Base-by-base conservation (phyloP, 2,797 vertebrate genomes). In the Schizopygopsis malacanthus region DNA sequence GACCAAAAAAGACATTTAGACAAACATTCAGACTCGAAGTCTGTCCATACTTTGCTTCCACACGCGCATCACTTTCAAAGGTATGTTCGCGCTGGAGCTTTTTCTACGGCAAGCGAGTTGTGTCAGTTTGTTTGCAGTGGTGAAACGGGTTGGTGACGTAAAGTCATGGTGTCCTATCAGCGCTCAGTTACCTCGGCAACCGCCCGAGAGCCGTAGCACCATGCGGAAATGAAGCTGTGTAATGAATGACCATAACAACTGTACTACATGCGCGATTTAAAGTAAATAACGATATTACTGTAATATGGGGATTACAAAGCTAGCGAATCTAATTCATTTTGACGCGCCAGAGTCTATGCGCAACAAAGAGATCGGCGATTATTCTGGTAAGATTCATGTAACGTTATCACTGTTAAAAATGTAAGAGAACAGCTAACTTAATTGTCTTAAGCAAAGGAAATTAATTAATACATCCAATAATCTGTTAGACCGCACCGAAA, bases 271-370 rank as follows among this genome's bases (percentile, higher is more conserved):
- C 13, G 4, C 59, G 16, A 52, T 70, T 22, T 61, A 28, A 2
- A 28, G 16, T 67, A 2, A 13, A 39, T 47, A 37, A 39, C 20
- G 3, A 2, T 4, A 25, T 22, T 50, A 11, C 59, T 28, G 18
- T 56, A 75, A 39, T 9, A 96, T 96, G 96, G 96, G 96, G 16
- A 96, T 96, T 86, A 89, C 82, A 3, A 96, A 95, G 89, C 88
- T 96, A 84, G 90, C 94, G 6, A 94, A 94, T 59, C 61, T 96
- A 85, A 95, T 96, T 89, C 94, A 94, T 0, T 39, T 2, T 0
- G 88, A 91, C 18, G 95, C 94, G 59, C 93, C 90, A 0, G 85
- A 0, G 16, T 92, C 95, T 0, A 67, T 95, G 67, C 90, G 88
- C 20, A 80, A 92, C 0, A 95, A 93, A 85, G 91, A 95, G 0